Evolutionary conservation across 1,140 invertebrate species (phyloP), one percentile per base, ranked within the genome.

Genomic region (Apis florea): DNA sequence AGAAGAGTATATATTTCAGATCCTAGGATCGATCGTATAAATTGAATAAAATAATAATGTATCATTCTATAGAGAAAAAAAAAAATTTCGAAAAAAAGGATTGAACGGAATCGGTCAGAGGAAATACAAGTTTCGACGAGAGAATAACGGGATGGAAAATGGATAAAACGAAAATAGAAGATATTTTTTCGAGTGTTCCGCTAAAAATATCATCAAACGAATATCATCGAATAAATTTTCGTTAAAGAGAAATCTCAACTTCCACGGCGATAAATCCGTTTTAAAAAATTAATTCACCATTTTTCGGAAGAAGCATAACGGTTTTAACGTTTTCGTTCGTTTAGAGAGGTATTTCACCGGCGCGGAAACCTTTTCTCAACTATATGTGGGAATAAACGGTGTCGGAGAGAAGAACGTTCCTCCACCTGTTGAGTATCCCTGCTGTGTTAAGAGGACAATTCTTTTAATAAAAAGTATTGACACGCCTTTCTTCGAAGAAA

Each of bases 361-460:
- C 15, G 12, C 9, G 40, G 24, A 59, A 69, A 40, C 66, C 40
- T 24, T 56, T 58, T 17, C 53, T 56, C 31, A 21, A 26, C 64
- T 72, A 26, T 47, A 26, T 19, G 54, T 78, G 47, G 17, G n/a
- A 78, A 69, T 78, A 68, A 72, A 40, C 2, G n/a, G 6, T 26
- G 73, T 31, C 19, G 10, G 31, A 56, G 21, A 26, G 64, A 26
- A 26, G 64, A 77, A 58, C 64, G 53, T 77, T 56, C n/a, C 24
- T 77, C 75, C 75, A 77, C 75, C 75, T 77, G 75, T 77, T 77
- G 75, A 77, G 75, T 77, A 77, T 12, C 21, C 15, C 21, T 15
- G 31, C 13, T 54, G 64, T 26, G 75, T 56, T 68, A 31, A 47
- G 54, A 47, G 26, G 31, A 47, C 26, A 56, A 58, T 72, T 47